Evolutionary conservation across 2,113 vertebrate genomes (phyloP).

Genomic region (Strix uralensis): DNA sequence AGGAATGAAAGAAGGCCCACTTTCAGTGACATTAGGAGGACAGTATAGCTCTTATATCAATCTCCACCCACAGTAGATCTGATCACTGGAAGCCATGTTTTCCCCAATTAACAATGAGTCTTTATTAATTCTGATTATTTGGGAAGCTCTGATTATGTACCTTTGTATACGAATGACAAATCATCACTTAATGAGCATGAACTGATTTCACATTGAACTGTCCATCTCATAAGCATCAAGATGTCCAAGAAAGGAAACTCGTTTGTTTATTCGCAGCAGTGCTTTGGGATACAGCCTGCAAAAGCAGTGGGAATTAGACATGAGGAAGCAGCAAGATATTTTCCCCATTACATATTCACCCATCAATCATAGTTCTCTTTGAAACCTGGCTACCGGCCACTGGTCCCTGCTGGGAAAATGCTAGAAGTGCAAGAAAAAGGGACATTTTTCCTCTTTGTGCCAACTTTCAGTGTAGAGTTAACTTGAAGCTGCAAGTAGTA

Average conservation of each 20-base stretch:
- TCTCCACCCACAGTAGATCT: neutral
- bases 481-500: slow-evolving; percentile 23
- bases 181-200: slow-evolving; percentile 40
- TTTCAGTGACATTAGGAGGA: neutral
- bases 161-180: slow-evolving; percentile 35
- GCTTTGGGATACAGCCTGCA: slow-evolving; percentile 47
- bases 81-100: neutral
- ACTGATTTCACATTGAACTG: slow-evolving; percentile 45
- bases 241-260: slow-evolving; percentile 55
- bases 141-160: neutral
- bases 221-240: slow-evolving; percentile 46
- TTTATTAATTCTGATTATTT: neutral
- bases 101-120: neutral
- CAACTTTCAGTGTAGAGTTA: slow-evolving; percentile 21
- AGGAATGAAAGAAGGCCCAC: neutral
- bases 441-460: slow-evolving; percentile 28
- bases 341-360: slow-evolving; percentile 47
- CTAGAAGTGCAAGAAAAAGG: slow-evolving; percentile 45
- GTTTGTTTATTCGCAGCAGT: slow-evolving; percentile 56
- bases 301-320: slow-evolving; percentile 64
- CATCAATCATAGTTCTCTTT: slow-evolving; percentile 62
- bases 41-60: neutral
- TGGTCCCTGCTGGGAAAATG: slow-evolving; percentile 56
- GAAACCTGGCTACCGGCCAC: slow-evolving; percentile 50
- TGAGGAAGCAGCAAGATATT: slow-evolving; percentile 58